phyloP scores from a whole-genome alignment of 2,888 invertebrate genomes.

The Aporophyla lueneburgensis region DNA sequence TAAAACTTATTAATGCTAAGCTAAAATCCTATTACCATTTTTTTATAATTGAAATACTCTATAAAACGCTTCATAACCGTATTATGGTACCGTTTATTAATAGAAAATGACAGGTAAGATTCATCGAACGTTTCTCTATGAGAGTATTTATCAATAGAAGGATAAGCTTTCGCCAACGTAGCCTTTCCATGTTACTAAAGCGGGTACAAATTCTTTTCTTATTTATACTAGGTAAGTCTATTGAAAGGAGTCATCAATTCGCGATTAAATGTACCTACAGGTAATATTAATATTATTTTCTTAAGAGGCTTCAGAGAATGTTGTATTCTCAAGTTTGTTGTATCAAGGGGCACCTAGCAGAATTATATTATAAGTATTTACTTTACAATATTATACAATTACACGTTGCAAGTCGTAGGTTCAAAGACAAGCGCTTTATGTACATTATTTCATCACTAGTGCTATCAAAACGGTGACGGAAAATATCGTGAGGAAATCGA shows the following conservation, averaged over 20 bases:
- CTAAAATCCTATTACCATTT: background rate
- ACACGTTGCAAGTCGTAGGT: too few species aligned
- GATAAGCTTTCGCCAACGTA: conserved; percentile 29
- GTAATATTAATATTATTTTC: conserved; percentile 10
- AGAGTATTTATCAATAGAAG: conserved; percentile 46
- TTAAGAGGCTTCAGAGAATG: background rate
- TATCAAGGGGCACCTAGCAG: background rate
- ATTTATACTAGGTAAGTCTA: conserved; percentile 21
- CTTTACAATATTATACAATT: too few species aligned
- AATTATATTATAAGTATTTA: too few species aligned
- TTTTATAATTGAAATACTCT: conserved; percentile 1
- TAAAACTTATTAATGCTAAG: conserved; percentile 2
- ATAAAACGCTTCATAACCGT: conserved; percentile 21
- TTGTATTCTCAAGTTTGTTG: background rate
- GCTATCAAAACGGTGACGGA: too few species aligned
- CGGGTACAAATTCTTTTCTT: conserved; percentile 41
- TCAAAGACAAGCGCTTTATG: too few species aligned
- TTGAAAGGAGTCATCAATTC: conserved; percentile 25
- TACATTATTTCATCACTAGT: too few species aligned
- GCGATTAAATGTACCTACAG: conserved; percentile 10
- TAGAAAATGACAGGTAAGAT: conserved; percentile 49
- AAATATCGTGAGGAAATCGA: too few species aligned
- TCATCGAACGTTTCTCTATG: conserved; percentile 44
- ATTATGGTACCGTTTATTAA: conserved; percentile 33
- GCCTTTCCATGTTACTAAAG: conserved; percentile 32